Base-by-base conservation (phyloP, 2,888 invertebrate genomes). In the Mesochorus sp. region DNA sequence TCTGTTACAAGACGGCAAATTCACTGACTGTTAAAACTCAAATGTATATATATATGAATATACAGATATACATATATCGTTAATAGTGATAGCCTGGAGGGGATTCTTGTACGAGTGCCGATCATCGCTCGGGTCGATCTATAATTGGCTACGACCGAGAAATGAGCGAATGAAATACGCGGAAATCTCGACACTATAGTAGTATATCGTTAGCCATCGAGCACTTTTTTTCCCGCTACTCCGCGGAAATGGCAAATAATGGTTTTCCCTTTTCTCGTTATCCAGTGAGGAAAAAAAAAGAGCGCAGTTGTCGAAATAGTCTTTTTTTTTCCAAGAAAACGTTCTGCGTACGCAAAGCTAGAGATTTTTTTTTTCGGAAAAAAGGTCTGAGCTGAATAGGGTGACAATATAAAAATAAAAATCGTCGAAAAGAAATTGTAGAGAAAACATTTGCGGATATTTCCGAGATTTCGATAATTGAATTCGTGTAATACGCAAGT, bases 121-220 rank as follows among this genome's bases (percentile, higher is more conserved):
- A 80, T 81, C 79, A 74, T 49, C 70, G 26, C 61, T 31, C 72
- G 70, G 66, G 74, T 81, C 77, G 83, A 85, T 85, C 83, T 85
- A 84, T 85, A 83, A 81, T 85, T 83, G 78, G 85, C 82, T 79
- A 70, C 78, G 76, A 83, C 80, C 81, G 79, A 85, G 85, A 84
- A 84, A 84, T 81, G 80, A 80, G 74, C 74, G 80, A 62, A 73
- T 80, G 82, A 82, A 81, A 81, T 84, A 83, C 83, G 80, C 73
- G 66, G 79, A 82, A 81, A 77, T 79, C 57, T 70, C 57, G 44
- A 42, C 51, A 55, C 67, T 67, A 55, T n/a, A n/a, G n/a, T n/a
- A n/a, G n/a, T n/a, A n/a, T 71, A 14, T 64, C 80, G 37, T 71
- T 31, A 51, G 28, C 53, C 53, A 49, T 57, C 28, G 49, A 31